Evolutionary conservation across 1,140 invertebrate species (phyloP), one percentile per base, ranked within the genome.

Genomic region (Apis florea): DNA sequence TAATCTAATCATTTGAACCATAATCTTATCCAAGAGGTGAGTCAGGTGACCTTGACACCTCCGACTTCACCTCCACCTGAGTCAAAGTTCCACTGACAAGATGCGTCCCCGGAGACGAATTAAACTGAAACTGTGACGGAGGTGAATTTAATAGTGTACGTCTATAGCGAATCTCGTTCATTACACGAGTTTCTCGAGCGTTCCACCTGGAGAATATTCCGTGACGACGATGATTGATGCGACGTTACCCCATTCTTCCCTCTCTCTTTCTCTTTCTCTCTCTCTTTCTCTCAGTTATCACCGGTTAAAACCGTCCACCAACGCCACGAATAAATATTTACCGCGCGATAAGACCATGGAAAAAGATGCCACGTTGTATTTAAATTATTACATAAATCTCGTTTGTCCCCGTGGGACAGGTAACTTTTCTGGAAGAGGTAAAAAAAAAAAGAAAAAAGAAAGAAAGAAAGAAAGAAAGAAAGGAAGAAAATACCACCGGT

Each of bases 351-450:
- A 13, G 12, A 24, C n/a, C 17, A n/a, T 26, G 17, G 11, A 9
- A n/a, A 31, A 59, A 56, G 51, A 64, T 49, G 77, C 51, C n/a
- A 59, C 21, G 71, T 56, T 58, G 9, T 26, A 13, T 51, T 73
- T 73, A 56, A 31, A 80, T 80, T 67, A 80, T 75, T 75, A 67
- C 71, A 58, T 75, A 66, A 74, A 80, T 75, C 71, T 19, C n/a
- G 17, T 6, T 63, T 40, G 15, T 0, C 1, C 1, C n/a, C 61
- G 21, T 3, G 21, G 15, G 53, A 47, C 26, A 79, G 59, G 78
- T 79, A 56, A 53, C 2, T 49, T 69, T 4, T 58, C 11, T 58
- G 21, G 40, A 17, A 11, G 13, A 54, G 6, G n/a, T n/a, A 4
- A 17, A 17, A 11, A 0, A 1, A 59, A 61, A 61, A 59, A 12